Evolutionary conservation across 2,797 vertebrate genomes (phyloP), one percentile per base, ranked within the genome.

Genomic region (Brotula barbata): DNA sequence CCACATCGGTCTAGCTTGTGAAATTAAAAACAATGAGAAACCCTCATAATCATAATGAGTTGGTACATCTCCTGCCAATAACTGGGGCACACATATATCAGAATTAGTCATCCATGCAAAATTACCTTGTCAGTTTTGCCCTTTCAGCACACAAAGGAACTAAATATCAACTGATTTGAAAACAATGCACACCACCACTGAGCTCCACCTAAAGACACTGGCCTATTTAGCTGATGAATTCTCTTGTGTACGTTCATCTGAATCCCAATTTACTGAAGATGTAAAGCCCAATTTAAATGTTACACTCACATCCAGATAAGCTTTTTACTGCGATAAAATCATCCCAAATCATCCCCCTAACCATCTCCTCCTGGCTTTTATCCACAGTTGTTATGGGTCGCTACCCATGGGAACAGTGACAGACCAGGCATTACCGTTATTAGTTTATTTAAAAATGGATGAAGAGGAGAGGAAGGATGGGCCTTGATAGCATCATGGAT

Each of bases 151-250:
- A 12, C 7, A 51, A 19, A 64, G 52, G 0, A 66, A 28, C 7
- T 19, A 25, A 51, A 39, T 36, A 8, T 45, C 11, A 42, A 11
- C 31, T 55, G 19, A 31, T 58, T 21, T 64, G 14, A 21, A 44
- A 46, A 25, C 25, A 59, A 59, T 21, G 9, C 11, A 7, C 10
- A 22, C 28, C 20, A 45, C 12, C 45, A 66, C 53, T 22, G n/a
- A 53, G 0, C 4, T 7, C 23, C 13, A 36, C 14, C 63, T 58
- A 28, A 28, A 8, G 7, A 3, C 49, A 45, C 11, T 47, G 6
- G 16, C 34, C 19, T 74, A 57, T 52, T 73, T 62, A 47, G n/a
- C 48, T 37, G 16, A 53, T 3, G 54, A 43, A 67, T n/a, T 60
- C 48, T 63, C 37, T 12, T 10, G 42, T 40, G 47, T 34, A 43